Conservation (phyloP, 2,113 vertebrate species). For the Notiomystis cincta region DNA sequence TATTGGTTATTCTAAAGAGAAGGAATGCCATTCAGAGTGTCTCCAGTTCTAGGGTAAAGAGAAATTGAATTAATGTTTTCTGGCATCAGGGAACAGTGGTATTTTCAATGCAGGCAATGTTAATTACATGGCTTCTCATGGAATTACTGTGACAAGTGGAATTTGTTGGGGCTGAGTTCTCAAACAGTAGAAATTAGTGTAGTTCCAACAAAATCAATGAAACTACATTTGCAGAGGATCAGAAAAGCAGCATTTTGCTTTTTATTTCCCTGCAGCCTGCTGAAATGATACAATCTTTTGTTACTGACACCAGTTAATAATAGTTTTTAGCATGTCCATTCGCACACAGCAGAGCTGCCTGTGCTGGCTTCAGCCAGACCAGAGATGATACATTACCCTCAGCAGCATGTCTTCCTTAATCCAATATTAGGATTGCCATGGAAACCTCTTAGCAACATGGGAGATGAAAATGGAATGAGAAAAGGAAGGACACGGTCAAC, state of each 20-base stretch:
- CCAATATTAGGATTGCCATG: slow-evolving; percentile 41
- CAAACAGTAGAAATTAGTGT: not conserved
- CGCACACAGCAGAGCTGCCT: not conserved
- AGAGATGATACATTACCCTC: not conserved
- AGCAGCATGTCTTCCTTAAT: not conserved
- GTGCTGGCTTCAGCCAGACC: not conserved
- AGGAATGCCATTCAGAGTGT: not conserved
- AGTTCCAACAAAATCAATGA: not conserved
- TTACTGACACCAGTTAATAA: not conserved
- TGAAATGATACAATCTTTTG: not conserved
- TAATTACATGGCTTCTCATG: not conserved
- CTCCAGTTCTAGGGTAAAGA: not conserved
- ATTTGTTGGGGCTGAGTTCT: not conserved
- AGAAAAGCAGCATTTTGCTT: not conserved
- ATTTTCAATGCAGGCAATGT: not conserved
- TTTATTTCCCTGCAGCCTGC: not conserved
- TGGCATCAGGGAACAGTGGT: not conserved
- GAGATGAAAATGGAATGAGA: not conserved
- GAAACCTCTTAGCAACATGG: slow-evolving; percentile 44
- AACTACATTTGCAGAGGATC: not conserved
- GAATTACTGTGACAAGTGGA: not conserved
- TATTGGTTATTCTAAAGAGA: not conserved
- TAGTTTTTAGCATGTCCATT: not conserved
- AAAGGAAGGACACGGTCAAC: not conserved
- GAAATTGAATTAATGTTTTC: not conserved